A percentile compares a stretch with the other conserved stretches of the same genome.
These are phyloP conservation scores for Diadegma fenestrale DNA, from an alignment of 2,888 invertebrate genomes.

Conservation along the genomic window DNA sequence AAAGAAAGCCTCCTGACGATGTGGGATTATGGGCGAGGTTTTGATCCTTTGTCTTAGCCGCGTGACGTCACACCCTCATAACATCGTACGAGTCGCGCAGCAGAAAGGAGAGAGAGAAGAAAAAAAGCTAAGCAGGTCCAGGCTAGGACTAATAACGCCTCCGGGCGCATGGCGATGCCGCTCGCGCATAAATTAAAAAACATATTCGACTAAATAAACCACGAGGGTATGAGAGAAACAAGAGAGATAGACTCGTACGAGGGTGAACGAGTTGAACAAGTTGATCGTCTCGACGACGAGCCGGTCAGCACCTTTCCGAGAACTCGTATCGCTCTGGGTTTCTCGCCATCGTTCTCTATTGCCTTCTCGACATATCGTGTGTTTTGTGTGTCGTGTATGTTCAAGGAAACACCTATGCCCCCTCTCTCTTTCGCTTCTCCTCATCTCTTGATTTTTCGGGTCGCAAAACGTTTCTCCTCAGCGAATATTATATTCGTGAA, in stretches of 20 bases:
- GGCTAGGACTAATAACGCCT: conserved; percentile 82
- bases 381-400: conserved; percentile 34
- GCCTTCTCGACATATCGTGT: conserved; percentile 50
- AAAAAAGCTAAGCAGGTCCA: conserved; percentile 51
- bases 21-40: conserved; percentile 75
- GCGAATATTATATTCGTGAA: conserved; percentile 46
- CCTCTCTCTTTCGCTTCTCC: conserved; percentile 2
- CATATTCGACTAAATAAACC: conserved; percentile 33
- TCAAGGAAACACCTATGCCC: conserved; percentile 2
- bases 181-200: conserved; percentile 83
- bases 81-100: conserved; percentile 69
- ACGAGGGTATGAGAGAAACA: conserved; percentile 21
- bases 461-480: conserved; percentile 59
- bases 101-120: conserved; percentile 17
- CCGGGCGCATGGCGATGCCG: conserved; percentile 73
- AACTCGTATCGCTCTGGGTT: conserved; percentile 68
- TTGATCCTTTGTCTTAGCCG: conserved; percentile 83
- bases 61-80: conserved; percentile 81
- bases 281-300: conserved; percentile 62
- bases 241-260: conserved; percentile 31
- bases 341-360: conserved; percentile 54
- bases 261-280: conserved; percentile 62
- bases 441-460: conserved; percentile 18
- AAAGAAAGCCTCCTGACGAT: conserved; percentile 73
- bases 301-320: conserved; percentile 73